Base-by-base conservation (phyloP, 2,113 vertebrate species). In the Tenebrosternarchus preto region DNA sequence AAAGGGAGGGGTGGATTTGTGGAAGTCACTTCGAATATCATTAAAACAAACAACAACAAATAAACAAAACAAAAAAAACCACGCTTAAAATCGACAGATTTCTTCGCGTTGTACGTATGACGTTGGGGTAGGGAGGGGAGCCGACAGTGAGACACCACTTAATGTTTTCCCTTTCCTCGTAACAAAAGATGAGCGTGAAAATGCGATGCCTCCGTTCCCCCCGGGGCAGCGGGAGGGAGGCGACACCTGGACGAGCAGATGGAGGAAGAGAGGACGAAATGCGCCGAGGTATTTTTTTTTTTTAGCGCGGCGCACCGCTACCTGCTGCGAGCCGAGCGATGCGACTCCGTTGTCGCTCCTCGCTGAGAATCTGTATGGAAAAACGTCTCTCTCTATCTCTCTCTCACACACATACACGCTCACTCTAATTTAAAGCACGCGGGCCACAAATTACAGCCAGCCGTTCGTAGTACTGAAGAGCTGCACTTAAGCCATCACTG, bases 191-290 rank as follows among this genome's bases (percentile, higher is more conserved):
- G 88, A 85, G 87, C 85, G 87, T 92, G 90, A 90, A 92, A 91
- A 92, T 91, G 92, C 92, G 89, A 85, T 88, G 86, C 89, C 50
- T 90, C 91, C 89, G 88, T 92, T 90, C 91, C 92, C 92, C 89
- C 90, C 88, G 92, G 92, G 92, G 88, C 87, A 50, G 43, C 88
- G 89, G 86, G 90, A 91, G 90, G 89, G 86, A 92, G 91, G 91
- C 91, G 88, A 90, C 92, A 93, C 92, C 92, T 93, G 93, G 90
- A 89, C 92, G 92, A 94, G 92, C 93, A 94, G 93, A 94, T 93
- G 92, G 92, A 90, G 90, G 89, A 89, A 92, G 90, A 90, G 91
- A 92, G 91, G 89, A 91, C 87, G 88, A 90, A 87, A 91, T 91
- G 91, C 85, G 59, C 87, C 86, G 90, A 92, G 91, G 92, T 92